Conservation (phyloP, 2,113 vertebrate species). For the Orientallactaga bullata region DNA sequence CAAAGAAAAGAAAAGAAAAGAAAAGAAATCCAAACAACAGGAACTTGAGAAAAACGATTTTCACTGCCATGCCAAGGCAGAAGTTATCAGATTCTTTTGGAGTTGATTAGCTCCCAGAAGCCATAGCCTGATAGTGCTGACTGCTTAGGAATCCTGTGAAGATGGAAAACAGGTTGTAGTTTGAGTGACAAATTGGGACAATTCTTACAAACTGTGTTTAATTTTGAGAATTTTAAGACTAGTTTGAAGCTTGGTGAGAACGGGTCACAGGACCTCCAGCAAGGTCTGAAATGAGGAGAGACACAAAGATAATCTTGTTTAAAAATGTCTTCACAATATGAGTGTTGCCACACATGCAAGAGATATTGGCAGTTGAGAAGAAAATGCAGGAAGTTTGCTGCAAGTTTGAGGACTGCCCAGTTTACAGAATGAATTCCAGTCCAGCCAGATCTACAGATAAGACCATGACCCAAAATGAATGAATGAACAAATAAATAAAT, state of each 20-base stretch:
- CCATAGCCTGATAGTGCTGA: not conserved
- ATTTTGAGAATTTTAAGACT: not conserved
- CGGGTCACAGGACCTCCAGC: not conserved
- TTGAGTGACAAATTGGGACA: not conserved
- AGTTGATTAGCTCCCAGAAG: not conserved
- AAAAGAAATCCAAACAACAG: not conserved
- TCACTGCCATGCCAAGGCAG: not conserved
- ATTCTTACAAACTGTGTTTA: not conserved
- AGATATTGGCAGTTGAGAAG: no score
- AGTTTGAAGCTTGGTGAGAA: not conserved
- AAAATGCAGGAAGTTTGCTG: no score
- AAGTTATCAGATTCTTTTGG: not conserved
- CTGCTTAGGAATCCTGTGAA: not conserved
- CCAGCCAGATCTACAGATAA: no score
- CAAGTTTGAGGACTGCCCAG: no score
- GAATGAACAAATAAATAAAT: no score
- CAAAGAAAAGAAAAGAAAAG: not conserved
- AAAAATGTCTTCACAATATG: not conserved
- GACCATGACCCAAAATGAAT: no score
- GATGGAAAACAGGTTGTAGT: not conserved
- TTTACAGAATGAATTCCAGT: no score
- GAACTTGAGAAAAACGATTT: accelerated
- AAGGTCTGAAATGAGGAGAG: not conserved
- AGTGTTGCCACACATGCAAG: no score
- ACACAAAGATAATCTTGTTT: not conserved